These are phyloP conservation scores for Schizopygopsis malacanthus DNA, from an alignment of 2,797 vertebrate species.

Conservation along the genomic window DNA sequence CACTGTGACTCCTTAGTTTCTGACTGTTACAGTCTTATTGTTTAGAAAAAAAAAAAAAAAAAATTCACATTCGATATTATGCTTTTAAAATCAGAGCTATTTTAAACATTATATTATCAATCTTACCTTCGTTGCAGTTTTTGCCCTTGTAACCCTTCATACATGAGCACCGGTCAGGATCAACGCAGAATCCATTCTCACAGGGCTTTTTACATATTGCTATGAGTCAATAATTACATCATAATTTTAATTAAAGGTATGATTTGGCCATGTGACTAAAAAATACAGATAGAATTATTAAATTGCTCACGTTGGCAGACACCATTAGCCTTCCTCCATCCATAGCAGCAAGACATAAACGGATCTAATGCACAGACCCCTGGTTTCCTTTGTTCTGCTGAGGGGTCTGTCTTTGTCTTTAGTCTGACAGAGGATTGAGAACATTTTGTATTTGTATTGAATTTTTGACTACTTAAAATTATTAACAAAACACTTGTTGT, in stretches of 20 bases:
- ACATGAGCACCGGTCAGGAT: slow-evolving; percentile 74
- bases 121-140: slow-evolving; percentile 73
- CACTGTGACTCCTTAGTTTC: neutral
- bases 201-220: slow-evolving; percentile 71
- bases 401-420: slow-evolving; percentile 60
- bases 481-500: neutral
- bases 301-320: slow-evolving; percentile 73
- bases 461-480: neutral
- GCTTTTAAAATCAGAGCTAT: neutral
- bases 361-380: slow-evolving; percentile 68
- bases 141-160: slow-evolving; percentile 69
- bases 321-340: slow-evolving; percentile 73
- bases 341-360: slow-evolving; percentile 69
- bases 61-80: neutral
- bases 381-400: slow-evolving; percentile 17
- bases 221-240: slow-evolving; percentile 45
- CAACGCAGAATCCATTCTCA: slow-evolving; percentile 70
- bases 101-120: neutral
- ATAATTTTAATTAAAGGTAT: neutral
- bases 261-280: neutral
- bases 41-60: neutral
- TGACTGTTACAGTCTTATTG: neutral
- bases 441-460: neutral
- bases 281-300: slow-evolving; percentile 11
- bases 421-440: slow-evolving; percentile 12